These are phyloP conservation scores for Helleia helle DNA, from an alignment of 2,888 invertebrate genomes.

Conservation along the genomic window DNA sequence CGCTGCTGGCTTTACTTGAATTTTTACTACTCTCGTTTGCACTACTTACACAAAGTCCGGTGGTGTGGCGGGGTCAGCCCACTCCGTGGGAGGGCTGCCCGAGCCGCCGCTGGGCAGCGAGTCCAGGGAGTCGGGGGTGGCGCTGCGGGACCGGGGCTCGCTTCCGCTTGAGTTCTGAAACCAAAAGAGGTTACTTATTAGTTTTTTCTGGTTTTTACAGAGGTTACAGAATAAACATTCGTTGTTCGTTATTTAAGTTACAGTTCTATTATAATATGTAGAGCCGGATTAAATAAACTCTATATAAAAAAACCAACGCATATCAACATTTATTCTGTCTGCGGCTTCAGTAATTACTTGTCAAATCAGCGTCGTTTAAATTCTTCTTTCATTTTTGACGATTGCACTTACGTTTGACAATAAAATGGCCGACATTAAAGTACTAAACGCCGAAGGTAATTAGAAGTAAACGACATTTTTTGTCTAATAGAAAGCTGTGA, in stretches of 20 bases:
- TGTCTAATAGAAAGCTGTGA: slow-evolving; percentile 7
- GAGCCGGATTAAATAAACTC: no score
- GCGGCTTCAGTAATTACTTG: no score
- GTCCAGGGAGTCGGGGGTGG: slow-evolving; percentile 91
- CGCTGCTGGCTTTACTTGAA: no score
- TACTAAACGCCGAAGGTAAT: slow-evolving; percentile 1
- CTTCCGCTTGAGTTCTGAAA: slow-evolving; percentile 84
- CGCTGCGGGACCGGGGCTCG: slow-evolving; percentile 87
- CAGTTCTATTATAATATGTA: no score
- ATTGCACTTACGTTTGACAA: background rate
- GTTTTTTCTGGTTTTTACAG: no score
- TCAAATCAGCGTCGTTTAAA: no score
- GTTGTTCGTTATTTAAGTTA: no score
- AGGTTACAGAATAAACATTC: no score
- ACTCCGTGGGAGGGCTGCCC: slow-evolving; percentile 69
- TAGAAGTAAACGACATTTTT: slow-evolving; percentile 3
- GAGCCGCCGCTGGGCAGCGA: slow-evolving; percentile 79
- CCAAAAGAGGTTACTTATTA: slow-evolving; percentile 20
- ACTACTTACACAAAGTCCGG: slow-evolving; percentile 59
- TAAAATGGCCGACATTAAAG: background rate
- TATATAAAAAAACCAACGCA: no score
- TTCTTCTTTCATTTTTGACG: no score
- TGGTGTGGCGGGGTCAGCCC: slow-evolving; percentile 61
- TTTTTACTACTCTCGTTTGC: background rate
- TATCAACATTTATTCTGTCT: no score